phyloP scores from a whole-genome alignment of 2,113 vertebrate genomes.

The Zapornia atra region DNA sequence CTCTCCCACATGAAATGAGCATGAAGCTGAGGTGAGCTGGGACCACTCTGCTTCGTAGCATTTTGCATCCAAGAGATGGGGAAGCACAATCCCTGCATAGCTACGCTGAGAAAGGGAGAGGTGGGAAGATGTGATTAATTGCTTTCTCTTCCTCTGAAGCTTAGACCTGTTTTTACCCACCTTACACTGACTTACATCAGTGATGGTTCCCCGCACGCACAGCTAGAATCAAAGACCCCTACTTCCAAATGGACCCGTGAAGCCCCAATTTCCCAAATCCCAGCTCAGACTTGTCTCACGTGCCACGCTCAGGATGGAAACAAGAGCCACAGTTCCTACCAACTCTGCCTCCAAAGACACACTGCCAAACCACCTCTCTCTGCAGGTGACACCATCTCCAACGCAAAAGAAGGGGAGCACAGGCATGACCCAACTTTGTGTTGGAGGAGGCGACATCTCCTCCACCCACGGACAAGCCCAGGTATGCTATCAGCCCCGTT shows the following conservation, averaged over 20 bases:
- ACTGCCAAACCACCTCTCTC: not conserved
- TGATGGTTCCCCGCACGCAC: not conserved
- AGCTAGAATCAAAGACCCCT: not conserved
- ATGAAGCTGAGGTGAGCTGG: accelerated
- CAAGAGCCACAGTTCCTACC: not conserved
- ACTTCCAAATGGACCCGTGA: not conserved
- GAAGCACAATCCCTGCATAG: not conserved
- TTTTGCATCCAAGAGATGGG: not conserved
- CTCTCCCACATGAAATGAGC: not conserved
- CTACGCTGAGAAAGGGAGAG: not conserved
- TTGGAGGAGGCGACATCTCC: not conserved
- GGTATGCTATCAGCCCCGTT: not conserved
- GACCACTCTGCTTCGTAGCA: not conserved
- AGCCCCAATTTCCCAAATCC: not conserved
- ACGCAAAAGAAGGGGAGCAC: not conserved
- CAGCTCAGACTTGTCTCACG: not conserved
- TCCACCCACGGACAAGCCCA: not conserved
- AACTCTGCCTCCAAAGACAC: not conserved
- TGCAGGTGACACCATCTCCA: not conserved
- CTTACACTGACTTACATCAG: not conserved
- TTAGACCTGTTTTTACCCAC: not conserved
- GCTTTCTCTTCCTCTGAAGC: not conserved
- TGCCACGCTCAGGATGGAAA: not conserved
- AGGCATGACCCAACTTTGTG: accelerated
- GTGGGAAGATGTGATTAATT: not conserved